Percentiles rank a stretch among this genome's conserved stretches.
phyloP scores from a whole-genome alignment of 2,113 vertebrate species.

The Crotophaga sulcirostris region DNA sequence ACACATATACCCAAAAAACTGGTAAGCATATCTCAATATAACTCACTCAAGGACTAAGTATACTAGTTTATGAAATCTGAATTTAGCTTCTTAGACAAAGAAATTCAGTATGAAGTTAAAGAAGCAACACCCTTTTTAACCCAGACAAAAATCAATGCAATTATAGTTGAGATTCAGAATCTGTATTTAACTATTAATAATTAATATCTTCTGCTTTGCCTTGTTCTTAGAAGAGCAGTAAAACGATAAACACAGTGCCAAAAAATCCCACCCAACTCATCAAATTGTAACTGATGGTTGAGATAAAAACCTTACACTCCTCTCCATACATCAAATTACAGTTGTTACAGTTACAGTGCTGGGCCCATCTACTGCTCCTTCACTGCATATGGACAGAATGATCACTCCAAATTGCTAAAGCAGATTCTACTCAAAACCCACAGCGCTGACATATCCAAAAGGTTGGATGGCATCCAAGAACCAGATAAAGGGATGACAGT shows the following conservation, averaged over 20 bases:
- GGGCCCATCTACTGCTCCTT: background rate
- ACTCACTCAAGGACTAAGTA: background rate
- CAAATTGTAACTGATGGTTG: background rate
- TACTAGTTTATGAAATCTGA: background rate
- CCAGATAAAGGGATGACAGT: background rate
- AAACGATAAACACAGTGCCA: background rate
- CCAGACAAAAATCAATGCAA: background rate
- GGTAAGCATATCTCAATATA: background rate
- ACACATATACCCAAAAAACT: background rate
- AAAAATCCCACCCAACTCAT: background rate
- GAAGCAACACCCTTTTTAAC: background rate
- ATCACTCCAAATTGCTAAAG: background rate
- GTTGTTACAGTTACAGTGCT: background rate
- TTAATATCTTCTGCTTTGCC: background rate
- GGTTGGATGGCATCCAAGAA: background rate
- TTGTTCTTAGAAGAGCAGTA: background rate
- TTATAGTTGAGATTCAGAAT: background rate
- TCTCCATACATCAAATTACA: background rate
- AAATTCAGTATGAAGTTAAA: slow-evolving; percentile 2
- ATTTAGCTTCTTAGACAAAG: background rate
- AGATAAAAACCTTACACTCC: background rate
- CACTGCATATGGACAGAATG: accelerated
- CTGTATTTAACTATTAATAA: slow-evolving; percentile 15
- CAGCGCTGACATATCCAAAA: background rate
- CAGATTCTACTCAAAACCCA: background rate